These are phyloP conservation scores for Heliconius eleuchia DNA, from an alignment of 1,140 invertebrate species.

Conservation along the genomic window DNA sequence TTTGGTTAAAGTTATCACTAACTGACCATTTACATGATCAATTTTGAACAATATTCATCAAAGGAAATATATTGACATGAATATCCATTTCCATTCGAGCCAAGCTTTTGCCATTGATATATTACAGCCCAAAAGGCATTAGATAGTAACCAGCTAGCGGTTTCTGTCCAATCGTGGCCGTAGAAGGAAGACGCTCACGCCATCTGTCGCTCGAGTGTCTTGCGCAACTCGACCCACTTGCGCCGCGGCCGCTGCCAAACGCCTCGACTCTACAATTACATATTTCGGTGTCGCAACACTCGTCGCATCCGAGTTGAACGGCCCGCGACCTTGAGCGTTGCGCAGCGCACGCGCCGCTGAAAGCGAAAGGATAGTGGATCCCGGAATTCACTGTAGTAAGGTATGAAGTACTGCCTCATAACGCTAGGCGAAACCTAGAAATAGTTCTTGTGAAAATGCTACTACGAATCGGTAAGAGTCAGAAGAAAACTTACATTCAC, in stretches of 20 bases:
- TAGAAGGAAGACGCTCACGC: slow-evolving; percentile 71
- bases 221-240: slow-evolving; percentile 78
- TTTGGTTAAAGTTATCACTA: not conserved
- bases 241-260: slow-evolving; percentile 73
- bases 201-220: slow-evolving; percentile 69
- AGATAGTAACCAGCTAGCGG: not conserved
- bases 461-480: too few relatives aligned
- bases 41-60: not conserved
- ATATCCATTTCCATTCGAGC: not conserved
- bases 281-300: slow-evolving; percentile 76
- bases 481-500: too few relatives aligned
- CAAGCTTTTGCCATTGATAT: not conserved
- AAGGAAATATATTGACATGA: not conserved
- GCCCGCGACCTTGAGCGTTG: slow-evolving; percentile 73
- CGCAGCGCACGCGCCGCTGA: slow-evolving; percentile 72
- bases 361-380: slow-evolving; percentile 72
- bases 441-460: not conserved
- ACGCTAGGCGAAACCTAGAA: not conserved
- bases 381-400: slow-evolving; percentile 47
- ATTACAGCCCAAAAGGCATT: not conserved
- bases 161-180: slow-evolving; percentile 39
- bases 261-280: slow-evolving; percentile 76
- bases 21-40: not conserved
- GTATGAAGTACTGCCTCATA: not conserved
- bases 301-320: slow-evolving; percentile 80